Base-by-base conservation (phyloP, 1,140 invertebrate genomes). In the Apocrypta bakeri region DNA sequence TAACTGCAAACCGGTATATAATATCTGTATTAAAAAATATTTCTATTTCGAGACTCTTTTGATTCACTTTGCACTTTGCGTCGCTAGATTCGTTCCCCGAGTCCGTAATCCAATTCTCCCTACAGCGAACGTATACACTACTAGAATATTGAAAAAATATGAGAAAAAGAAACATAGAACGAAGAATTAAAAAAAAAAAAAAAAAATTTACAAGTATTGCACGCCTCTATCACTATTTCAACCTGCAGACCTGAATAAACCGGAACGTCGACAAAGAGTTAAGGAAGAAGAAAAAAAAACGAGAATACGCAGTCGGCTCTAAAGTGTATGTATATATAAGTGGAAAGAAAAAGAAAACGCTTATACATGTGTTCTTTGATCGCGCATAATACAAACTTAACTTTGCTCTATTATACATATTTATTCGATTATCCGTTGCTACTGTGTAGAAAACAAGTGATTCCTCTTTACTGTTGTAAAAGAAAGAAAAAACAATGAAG, bases 191-290 rank as follows among this genome's bases (percentile, higher is more conserved):
- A 37, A 9, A 37, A 4, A 25, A 82, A 77, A 40, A 37, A 78
- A 83, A 78, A 79, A 78, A n/a, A 17, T 75, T 73, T 75, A 80
- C 27, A 79, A 79, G 48, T 83, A 83, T 83, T 83, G 82, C 82
- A 83, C 82, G 77, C 56, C 79, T 81, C 71, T 74, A 74, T 74
- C 82, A 83, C 77, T 83, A 83, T 71, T 69, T 82, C 76, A 72
- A 83, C 61, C 56, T 73, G 61, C 76, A 74, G 68, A 79, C 61
- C 69, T 79, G 37, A 79, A 78, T 33, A 66, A 82, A 79, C 69
- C 69, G 81, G 73, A 83, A 74, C 66, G 69, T 73, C 56, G 27
- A 74, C 24, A 73, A 79, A 69, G n/a, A 73, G 48, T 12, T 21
- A 75, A 42, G n/a, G n/a, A n/a, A 21, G 31, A 68, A 66, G 14